Evolutionary conservation across 2,797 vertebrate genomes (phyloP).

Genomic region (Clarias pachynema): DNA sequence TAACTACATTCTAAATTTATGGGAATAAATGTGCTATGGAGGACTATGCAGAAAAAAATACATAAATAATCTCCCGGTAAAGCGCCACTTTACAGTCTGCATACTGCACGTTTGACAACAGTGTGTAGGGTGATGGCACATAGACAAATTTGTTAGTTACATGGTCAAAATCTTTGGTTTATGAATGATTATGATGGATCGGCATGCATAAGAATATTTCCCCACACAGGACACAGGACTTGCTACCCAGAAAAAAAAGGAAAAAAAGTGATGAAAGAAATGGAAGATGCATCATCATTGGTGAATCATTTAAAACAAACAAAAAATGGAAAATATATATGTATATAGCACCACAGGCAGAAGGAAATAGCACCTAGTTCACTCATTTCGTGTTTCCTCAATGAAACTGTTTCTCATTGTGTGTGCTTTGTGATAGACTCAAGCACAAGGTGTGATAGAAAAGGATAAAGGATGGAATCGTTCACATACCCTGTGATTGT

Average conservation of each 20-base stretch:
- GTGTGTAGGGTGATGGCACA: constrained; percentile 46
- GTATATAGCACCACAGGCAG: constrained; percentile 91
- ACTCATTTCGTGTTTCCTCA: constrained; percentile 66
- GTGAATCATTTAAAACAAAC: constrained; percentile 66
- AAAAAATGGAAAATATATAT: constrained; percentile 56
- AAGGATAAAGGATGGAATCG: constrained; percentile 52
- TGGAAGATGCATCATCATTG: constrained; percentile 64
- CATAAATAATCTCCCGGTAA: constrained; percentile 78
- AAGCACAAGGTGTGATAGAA: constrained; percentile 55
- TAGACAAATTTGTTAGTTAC: constrained; percentile 33
- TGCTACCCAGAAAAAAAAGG: constrained; percentile 43
- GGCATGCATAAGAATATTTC: constrained; percentile 64
- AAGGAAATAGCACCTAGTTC: constrained; percentile 89
- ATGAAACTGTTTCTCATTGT: constrained; percentile 73
- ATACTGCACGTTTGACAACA: constrained; percentile 17
- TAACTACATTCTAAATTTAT: constrained; percentile 19
- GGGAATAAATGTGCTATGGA: constrained; percentile 43
- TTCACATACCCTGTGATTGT: constrained; percentile 1
- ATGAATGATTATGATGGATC: constrained; percentile 60
- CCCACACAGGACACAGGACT: constrained; percentile 55
- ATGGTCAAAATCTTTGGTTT: constrained; percentile 47
- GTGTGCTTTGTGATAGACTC: constrained; percentile 65
- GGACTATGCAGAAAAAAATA: constrained; percentile 45
- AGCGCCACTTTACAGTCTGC: constrained; percentile 60
- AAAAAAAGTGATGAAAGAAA: constrained; percentile 41